Base-by-base conservation (phyloP, 30 jellyfish, hydroid and myxozoan genomes). In the Aurelia aurita region DNA sequence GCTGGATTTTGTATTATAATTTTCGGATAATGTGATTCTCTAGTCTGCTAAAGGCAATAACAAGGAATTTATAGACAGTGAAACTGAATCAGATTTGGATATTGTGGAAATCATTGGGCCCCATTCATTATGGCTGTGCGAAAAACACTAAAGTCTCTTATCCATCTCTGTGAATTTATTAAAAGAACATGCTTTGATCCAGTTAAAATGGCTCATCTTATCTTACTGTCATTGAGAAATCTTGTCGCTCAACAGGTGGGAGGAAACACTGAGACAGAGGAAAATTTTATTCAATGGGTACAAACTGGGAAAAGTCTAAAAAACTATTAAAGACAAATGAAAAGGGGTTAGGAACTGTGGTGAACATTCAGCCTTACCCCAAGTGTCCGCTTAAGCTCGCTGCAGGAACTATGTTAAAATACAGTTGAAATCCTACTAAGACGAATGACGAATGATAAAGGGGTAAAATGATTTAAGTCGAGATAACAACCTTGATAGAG, bases 101-200 rank as follows among this genome's bases (percentile, higher is more conserved):
- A 77, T 43, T 59, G 88, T 58, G 67, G 29, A 10, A 5, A 19
- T 3, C 29, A 34, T 32, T 58, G 61, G 62, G 46, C 59, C 62
- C 59, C 45, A 77, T 77, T 60, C 62, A 51, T 60, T 58, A 39
- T 27, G 14, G 78, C 62, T 72, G 80, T 77, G 55, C 69, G 13
- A 26, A 34, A 22, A 39, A 61, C 62, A 77, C 55, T 79, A 77
- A 61, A 77, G 61, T 77, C 18, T 21, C 47, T 77, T 63, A 77
- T 23, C 79, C 16, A 57, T 77, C 43, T 57, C 88, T 54, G 26
- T 47, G 78, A 72, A 58, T 61, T 53, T 77, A 60, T 68, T 49
- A 74, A 77, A 29, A 61, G 88, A 22, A 77, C 88, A 59, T 58
- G 25, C 61, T 51, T 60, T 57, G 88, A 77, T 77, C 88, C 35